Base-by-base conservation (phyloP, 2,888 invertebrate genomes). In the Cataglyphis cursor region DNA sequence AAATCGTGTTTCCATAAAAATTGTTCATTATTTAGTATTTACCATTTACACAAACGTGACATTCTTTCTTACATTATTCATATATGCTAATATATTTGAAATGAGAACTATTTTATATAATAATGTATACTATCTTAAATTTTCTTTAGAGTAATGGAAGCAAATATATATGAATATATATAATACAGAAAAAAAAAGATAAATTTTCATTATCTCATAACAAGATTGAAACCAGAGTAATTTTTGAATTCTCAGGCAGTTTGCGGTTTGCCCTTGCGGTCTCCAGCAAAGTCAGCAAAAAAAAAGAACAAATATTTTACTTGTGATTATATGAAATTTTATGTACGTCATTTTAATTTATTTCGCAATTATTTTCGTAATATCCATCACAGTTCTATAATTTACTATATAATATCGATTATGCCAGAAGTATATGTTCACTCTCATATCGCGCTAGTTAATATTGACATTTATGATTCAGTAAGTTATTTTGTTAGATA, bases 251-350 rank as follows among this genome's bases (percentile, higher is more conserved):
- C 59, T 65, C 44, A 35, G 51, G 24, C 76, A 61, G 65, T 83
- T 54, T 82, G 80, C 28, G 80, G 62, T 80, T 78, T 65, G 31
- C 38, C 21, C n/a, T 82, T 82, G 65, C 48, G 80, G 64, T 76
- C 24, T 51, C 8, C 51, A 51, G n/a, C n/a, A 51, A 51, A 51
- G 12, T 6, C 57, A 59, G 6, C 6, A 3, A 12, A 44, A 80
- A 80, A 1, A 15, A 59, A 18, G 41, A 59, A 35, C 6, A 35
- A 35, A 72, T 59, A 24, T 75, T 51, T 51, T 28, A 18, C 21
- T 18, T 44, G 12, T 15, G 12, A 44, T n/a, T n/a, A 21, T 10
- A 12, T 15, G 41, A 28, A 44, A 15, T 44, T 61, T 21, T 0
- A n/a, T 31, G 12, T 48, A 21, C 21, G 15, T 51, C 51, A 51